These are phyloP conservation scores for Paraescarpia echinospica DNA, from an alignment of 1,140 invertebrate genomes.

Conservation along the genomic window DNA sequence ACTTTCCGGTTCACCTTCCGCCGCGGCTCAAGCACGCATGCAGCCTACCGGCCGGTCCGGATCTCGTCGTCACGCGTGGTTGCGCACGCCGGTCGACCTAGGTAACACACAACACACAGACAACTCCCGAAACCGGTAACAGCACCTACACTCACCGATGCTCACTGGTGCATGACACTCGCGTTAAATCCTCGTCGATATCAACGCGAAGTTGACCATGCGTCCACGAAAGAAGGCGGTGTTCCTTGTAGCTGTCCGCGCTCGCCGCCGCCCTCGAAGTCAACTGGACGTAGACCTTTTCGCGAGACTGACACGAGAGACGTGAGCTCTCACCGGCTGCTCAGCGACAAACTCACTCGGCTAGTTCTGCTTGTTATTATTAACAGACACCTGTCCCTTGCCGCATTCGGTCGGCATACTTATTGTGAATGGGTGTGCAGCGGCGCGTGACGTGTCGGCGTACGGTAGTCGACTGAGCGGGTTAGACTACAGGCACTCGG, in stretches of 20 bases:
- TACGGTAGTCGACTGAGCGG: neutral
- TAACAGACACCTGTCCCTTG: neutral
- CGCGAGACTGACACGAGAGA: neutral
- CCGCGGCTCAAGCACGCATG: neutral
- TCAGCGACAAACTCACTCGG: neutral
- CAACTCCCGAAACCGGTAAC: neutral
- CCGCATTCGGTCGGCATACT: neutral
- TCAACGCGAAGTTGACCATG: neutral
- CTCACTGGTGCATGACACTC: neutral
- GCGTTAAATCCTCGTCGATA: neutral
- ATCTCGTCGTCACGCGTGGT: neutral
- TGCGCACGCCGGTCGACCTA: neutral
- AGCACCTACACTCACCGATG: neutral
- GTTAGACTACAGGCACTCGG: neutral
- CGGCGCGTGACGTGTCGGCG: neutral
- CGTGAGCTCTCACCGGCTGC: neutral
- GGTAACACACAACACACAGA: conserved; percentile 4
- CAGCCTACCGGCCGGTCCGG: conserved; percentile 1
- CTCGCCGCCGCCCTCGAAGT: neutral
- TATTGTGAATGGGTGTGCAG: neutral
- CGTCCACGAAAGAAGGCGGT: neutral
- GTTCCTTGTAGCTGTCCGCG: neutral
- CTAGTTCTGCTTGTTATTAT: neutral
- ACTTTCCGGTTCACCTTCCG: conserved; percentile 3
- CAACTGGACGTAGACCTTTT: neutral